Conservation (phyloP, 2,888 invertebrate genomes). For the Drosophila atroscutellata region DNA sequence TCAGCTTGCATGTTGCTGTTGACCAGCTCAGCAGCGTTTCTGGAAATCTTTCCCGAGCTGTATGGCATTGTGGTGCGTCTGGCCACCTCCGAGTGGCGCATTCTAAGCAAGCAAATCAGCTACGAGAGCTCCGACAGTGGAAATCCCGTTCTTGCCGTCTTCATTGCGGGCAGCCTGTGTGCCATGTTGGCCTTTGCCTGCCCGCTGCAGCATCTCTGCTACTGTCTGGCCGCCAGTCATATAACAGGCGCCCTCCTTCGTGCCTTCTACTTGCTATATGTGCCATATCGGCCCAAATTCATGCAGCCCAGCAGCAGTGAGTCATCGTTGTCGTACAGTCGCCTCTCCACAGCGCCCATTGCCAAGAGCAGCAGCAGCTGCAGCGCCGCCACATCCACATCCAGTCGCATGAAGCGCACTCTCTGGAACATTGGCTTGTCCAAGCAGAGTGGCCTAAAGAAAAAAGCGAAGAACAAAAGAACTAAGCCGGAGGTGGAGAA, state of each 20-base stretch:
- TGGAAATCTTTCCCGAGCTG: conserved; percentile 86
- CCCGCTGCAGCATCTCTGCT: conserved; percentile 86
- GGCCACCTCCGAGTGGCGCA: conserved; percentile 87
- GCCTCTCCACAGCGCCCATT: conserved; percentile 82
- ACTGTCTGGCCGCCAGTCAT: conserved; percentile 84
- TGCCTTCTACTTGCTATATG: conserved; percentile 84
- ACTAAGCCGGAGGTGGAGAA: conserved; percentile 84
- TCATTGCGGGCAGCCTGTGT: conserved; percentile 86
- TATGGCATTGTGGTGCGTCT: conserved; percentile 86
- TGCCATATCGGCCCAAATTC: conserved; percentile 84
- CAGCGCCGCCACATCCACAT: conserved; percentile 64
- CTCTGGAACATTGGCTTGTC: conserved; percentile 82
- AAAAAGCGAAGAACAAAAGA: conserved; percentile 77
- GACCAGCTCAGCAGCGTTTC: conserved; percentile 86
- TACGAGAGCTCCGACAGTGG: conserved; percentile 86
- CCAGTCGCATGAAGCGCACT: conserved; percentile 76
- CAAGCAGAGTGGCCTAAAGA: conserved; percentile 77
- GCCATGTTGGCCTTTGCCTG: conserved; percentile 87
- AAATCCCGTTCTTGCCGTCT: conserved; percentile 86
- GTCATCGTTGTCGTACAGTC: conserved; percentile 84
- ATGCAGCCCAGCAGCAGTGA: conserved; percentile 82
- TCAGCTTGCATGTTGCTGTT: conserved; percentile 86
- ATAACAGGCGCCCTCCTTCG: conserved; percentile 81
- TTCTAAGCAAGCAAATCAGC: conserved; percentile 86
- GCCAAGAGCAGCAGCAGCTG: conserved; percentile 70